Evolutionary conservation across 2,113 vertebrate genomes (phyloP), one percentile per base, ranked within the genome.

Genomic region (Alosa alosa): DNA sequence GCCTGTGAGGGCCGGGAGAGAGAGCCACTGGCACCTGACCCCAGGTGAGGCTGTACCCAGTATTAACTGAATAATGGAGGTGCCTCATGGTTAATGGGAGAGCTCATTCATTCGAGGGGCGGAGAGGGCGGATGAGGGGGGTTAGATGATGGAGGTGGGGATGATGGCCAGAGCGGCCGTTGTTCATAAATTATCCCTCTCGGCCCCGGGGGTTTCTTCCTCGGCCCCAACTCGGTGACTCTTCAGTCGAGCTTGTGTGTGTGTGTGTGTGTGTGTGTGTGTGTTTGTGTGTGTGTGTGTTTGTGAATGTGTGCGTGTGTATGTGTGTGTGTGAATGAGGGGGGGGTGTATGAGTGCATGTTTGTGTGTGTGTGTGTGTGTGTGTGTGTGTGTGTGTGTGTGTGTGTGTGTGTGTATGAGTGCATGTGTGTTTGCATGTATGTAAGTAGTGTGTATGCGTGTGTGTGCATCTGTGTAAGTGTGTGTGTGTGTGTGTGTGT

Each of bases 51-150:
- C 57, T n/a, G 31, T 72, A 25, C 25, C 64, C 64, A 36, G 64
- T 31, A 72, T 72, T 72, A 72, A 31, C 64, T 72, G 64, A 72
- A 36, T 72, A 72, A 72, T 72, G 64, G 64, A 72, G 64, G 64
- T 72, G 64, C 64, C 64, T 72, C 64, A 9, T 72, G 64, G 64
- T 36, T 72, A 72, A 72, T 72, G 64, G 64, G 64, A 72, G 64
- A 72, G 25, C 64, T 72, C 64, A 31, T 72, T 72, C 64, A 72
- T 72, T 72, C 8, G 64, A 72, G 64, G 64, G 64, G 64, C 64
- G 64, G 64, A 11, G 64, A 72, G 64, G 64, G n/a, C 36, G 64
- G 64, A 72, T 11, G 9, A n/a, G n/a, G 8, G 64, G 9, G 64
- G 25, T 2, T 36, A 13, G 7, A 68, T 49, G 60, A 25, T 25